These are phyloP conservation scores for Drosophila murphyi DNA, from an alignment of 1,140 invertebrate genomes.

Conservation along the genomic window DNA sequence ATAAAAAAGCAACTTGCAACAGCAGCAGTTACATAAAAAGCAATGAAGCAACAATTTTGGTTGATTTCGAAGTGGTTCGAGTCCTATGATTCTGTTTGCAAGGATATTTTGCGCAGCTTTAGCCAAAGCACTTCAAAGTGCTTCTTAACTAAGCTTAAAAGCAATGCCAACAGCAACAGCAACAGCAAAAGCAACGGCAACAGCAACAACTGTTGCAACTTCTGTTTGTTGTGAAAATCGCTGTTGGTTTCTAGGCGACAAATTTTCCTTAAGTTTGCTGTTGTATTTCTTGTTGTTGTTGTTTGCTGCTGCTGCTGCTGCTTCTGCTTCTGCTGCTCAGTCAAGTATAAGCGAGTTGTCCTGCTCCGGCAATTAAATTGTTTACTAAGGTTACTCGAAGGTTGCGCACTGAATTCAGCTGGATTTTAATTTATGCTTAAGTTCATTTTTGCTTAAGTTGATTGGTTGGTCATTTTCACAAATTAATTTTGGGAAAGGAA, in stretches of 20 bases:
- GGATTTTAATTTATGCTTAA: conserved; percentile 32
- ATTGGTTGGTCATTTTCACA: background rate
- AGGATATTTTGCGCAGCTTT: conserved; percentile 61
- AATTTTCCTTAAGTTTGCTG: conserved; percentile 35
- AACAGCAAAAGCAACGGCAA: conserved; percentile 23
- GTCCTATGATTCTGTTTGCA: conserved; percentile 19
- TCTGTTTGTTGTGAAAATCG: conserved; percentile 66
- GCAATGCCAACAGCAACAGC: conserved; percentile 55
- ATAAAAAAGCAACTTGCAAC: conserved; percentile 73
- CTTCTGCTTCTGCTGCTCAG: conserved; percentile 11
- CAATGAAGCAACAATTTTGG: conserved; percentile 70
- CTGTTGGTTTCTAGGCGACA: conserved; percentile 36
- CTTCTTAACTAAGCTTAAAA: conserved; percentile 78
- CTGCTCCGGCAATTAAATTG: conserved; percentile 59
- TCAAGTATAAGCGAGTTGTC: conserved; percentile 60
- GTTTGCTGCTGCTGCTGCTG: background rate
- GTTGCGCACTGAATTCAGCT: conserved; percentile 27
- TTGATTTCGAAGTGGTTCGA: background rate
- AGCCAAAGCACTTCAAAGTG: conserved; percentile 69
- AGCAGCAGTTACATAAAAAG: conserved; percentile 56
- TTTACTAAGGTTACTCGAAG: conserved; percentile 46
- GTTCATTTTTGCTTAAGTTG: conserved; percentile 17
- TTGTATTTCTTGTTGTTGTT: conserved; percentile 21
- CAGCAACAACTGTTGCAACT: conserved; percentile 31
- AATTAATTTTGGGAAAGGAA: too few species aligned